Base-by-base conservation (phyloP, 1,140 invertebrate genomes). In the Drosophila virilis region DNA sequence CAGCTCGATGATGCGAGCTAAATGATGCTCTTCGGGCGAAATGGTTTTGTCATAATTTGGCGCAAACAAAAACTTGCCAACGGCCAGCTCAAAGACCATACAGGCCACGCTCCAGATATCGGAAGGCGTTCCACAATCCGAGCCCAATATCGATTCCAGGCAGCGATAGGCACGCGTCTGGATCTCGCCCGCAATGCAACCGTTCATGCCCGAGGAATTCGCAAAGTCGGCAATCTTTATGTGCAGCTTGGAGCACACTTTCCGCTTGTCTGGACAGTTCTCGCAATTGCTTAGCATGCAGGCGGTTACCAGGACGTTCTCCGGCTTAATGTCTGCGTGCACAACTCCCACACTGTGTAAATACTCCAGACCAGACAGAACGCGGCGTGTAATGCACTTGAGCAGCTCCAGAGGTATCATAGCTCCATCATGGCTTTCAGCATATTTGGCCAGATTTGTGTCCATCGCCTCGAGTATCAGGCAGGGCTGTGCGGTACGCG, bases 381-480 rank as follows among this genome's bases (percentile, higher is more conserved):
- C 97, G 94, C 99, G 98, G 91, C 95, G 95, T 67, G 98, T 98
- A 77, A 99, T 99, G 42, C 95, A 95, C 93, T 97, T 97, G 7
- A 99, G 98, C 94, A 99, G 98, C 71, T 95, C 94, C 55, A 98
- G 93, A 57, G 98, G 98, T 91, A 99, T 40, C 1, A 40, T 5
- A 40, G 8, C 6, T 12, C 38, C 9, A 10, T 5, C 10, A 8
- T 8, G 12, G 1, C 6, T 13, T 5, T 28, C 4, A 28, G 42
- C 12, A 43, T 43, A 43, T 6, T 12, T 43, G 22, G 22, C 22
- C 42, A 6, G 6, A n/a, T 43, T 43, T 7, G 12, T 96, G 55
- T 98, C 98, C 74, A 99, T 94, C 57, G 99, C 98, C 94, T 99
- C 98, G 94, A 99, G 98, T 58, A 99, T 98, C 97, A 99, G 99